These are phyloP conservation scores for Chlorocebus sabaeus DNA, from an alignment of 2,113 vertebrate genomes.

Conservation along the genomic window DNA sequence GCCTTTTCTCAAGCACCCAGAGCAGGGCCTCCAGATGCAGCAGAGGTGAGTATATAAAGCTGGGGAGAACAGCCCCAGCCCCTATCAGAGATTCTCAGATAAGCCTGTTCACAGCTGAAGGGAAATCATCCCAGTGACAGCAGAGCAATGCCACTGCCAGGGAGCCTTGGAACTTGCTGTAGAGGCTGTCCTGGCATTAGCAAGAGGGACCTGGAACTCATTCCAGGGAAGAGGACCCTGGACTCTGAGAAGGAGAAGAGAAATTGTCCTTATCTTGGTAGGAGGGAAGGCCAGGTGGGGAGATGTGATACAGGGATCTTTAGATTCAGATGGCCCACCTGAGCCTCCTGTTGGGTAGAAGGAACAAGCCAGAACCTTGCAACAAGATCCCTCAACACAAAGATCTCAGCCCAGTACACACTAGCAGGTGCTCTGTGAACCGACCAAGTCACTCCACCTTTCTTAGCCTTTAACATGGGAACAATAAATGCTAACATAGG, in stretches of 20 bases:
- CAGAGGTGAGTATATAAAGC: not conserved
- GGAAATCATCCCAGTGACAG: not conserved
- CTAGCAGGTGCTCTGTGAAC: not conserved
- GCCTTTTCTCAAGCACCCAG: not conserved
- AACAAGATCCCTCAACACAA: not conserved
- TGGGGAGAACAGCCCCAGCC: not conserved
- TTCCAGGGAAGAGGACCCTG: not conserved
- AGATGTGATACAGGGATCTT: not conserved
- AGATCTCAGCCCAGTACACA: not conserved
- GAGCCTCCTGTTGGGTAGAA: not conserved
- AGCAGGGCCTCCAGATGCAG: not conserved
- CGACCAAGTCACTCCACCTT: rapidly evolving
- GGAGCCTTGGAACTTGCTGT: not conserved
- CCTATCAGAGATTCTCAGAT: not conserved
- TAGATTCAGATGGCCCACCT: not conserved
- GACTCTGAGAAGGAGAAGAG: not conserved
- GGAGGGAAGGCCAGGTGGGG: not conserved
- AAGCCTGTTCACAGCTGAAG: not conserved
- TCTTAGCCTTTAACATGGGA: not conserved
- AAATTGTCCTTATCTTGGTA: not conserved
- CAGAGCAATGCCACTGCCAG: not conserved
- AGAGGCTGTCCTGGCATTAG: not conserved
- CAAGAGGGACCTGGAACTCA: not conserved
- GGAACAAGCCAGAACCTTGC: not conserved
- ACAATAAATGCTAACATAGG: not conserved